These are phyloP conservation scores for Anastatus disparis DNA, from an alignment of 1,140 invertebrate species.

Conservation along the genomic window DNA sequence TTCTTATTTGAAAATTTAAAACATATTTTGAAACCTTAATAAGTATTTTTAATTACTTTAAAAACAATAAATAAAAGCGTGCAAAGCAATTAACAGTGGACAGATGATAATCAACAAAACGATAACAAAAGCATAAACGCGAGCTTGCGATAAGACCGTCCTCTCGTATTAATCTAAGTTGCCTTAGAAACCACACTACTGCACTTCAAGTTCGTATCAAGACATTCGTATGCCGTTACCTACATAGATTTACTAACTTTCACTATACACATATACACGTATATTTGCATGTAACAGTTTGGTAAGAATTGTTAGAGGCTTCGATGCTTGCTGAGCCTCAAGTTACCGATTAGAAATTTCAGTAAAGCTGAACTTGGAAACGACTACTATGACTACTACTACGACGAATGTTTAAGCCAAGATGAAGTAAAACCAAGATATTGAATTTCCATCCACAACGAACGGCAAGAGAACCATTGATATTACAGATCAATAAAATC, in stretches of 20 bases:
- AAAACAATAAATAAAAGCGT: too few relatives aligned
- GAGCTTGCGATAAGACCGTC: background rate
- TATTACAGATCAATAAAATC: too few relatives aligned
- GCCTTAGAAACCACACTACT: constrained; percentile 36
- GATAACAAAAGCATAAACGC: too few relatives aligned
- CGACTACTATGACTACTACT: too few relatives aligned
- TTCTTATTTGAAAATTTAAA: too few relatives aligned
- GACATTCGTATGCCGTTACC: constrained; percentile 24
- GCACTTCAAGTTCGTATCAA: constrained; percentile 41
- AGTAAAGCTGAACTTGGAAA: constrained; percentile 1
- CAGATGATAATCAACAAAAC: background rate
- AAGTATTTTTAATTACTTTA: too few relatives aligned
- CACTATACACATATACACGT: constrained; percentile 12
- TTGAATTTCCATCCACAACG: background rate
- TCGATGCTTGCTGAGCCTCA: background rate
- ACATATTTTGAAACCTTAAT: too few relatives aligned
- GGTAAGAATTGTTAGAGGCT: constrained; percentile 39
- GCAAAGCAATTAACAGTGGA: too few relatives aligned
- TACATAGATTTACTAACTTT: background rate
- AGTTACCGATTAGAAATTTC: constrained; percentile 53
- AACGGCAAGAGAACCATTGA: background rate
- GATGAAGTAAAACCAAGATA: too few relatives aligned
- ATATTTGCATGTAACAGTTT: too few relatives aligned
- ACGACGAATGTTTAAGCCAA: too few relatives aligned
- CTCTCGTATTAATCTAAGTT: constrained; percentile 48